Percentiles rank a stretch among this genome's conserved stretches.
phyloP scores from a whole-genome alignment of 2,797 vertebrate species.

The Phrynocephalus vlangalii region DNA sequence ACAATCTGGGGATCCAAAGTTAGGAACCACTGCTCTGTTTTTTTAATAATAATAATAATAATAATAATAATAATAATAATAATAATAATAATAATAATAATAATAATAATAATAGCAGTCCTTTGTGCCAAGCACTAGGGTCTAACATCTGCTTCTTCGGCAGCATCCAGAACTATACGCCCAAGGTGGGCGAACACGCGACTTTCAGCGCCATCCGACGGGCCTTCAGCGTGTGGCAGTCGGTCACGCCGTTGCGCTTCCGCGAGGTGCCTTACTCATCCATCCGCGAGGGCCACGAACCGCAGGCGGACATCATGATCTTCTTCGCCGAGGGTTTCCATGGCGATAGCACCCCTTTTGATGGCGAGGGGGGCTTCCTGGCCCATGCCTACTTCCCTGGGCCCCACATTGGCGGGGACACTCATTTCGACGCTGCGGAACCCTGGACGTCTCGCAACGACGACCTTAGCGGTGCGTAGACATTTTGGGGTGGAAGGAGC shows the following conservation, averaged over 20 bases:
- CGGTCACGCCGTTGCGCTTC: slow-evolving; percentile 85
- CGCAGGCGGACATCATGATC: slow-evolving; percentile 94
- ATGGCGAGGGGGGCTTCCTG: slow-evolving; percentile 91
- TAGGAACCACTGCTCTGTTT: no score
- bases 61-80: no score
- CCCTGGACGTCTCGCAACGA: slow-evolving; percentile 89
- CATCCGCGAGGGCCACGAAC: slow-evolving; percentile 83
- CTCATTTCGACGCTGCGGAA: slow-evolving; percentile 91
- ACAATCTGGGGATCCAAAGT: no score
- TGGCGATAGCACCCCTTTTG: slow-evolving; percentile 93
- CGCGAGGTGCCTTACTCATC: slow-evolving; percentile 88
- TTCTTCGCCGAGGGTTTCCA: slow-evolving; percentile 92
- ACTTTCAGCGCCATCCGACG: slow-evolving; percentile 88
- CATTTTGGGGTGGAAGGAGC: background rate
- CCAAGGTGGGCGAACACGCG: slow-evolving; percentile 87
- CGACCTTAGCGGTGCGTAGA: slow-evolving; percentile 86
- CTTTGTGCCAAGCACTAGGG: background rate
- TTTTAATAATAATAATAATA: no score
- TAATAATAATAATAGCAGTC: no score
- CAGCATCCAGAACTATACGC: slow-evolving; percentile 95
- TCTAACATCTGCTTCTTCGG: background rate
- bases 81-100: no score
- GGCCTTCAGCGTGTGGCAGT: slow-evolving; percentile 90
- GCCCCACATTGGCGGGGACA: slow-evolving; percentile 91
- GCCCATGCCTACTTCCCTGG: slow-evolving; percentile 95